These are phyloP conservation scores for Oryzias sinensis DNA, from an alignment of 2,797 vertebrate species.

Conservation along the genomic window DNA sequence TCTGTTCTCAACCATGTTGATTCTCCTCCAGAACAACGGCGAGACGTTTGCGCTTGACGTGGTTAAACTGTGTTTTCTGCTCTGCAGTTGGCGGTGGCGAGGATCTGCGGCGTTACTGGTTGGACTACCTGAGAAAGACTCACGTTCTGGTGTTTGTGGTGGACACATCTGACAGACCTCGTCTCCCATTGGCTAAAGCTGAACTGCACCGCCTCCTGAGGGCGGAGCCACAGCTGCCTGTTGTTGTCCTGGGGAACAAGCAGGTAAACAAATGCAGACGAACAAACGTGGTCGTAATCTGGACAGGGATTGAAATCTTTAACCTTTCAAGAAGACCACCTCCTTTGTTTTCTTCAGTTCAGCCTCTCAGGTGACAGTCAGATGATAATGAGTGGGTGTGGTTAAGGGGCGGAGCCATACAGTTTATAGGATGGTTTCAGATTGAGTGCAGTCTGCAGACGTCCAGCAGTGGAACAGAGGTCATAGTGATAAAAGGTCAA, in stretches of 20 bases:
- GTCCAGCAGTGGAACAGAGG: too few species aligned
- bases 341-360: too few species aligned
- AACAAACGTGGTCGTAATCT: too few species aligned
- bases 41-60: not conserved
- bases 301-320: too few species aligned
- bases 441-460: too few species aligned
- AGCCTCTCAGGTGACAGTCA: too few species aligned
- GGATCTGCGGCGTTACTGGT: conserved; percentile 88
- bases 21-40: too few species aligned
- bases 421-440: too few species aligned
- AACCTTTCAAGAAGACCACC: too few species aligned
- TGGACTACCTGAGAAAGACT: conserved; percentile 84
- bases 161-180: conserved; percentile 83
- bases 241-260: conserved; percentile 84
- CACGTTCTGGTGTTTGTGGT: conserved; percentile 89
- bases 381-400: too few species aligned
- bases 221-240: conserved; percentile 78
- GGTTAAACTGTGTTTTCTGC: conserved; percentile 4
- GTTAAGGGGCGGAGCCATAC: too few species aligned
- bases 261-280: conserved; percentile 47
- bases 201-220: conserved; percentile 86
- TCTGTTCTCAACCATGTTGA: too few species aligned
- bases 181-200: conserved; percentile 80
- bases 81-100: conserved; percentile 85
- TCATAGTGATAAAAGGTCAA: not conserved